phyloP scores from a whole-genome alignment of 2,113 vertebrate genomes.

The human (Homo sapiens) region GRCh38 chr12:45314001-45314500 shows the following conservation, averaged over 20 bases:
- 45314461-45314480: too few species aligned
- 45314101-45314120: background rate
- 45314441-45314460: too few species aligned
- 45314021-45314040: background rate
- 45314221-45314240: background rate
- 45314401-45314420: too few species aligned
- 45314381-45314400: too few species aligned
- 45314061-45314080: background rate
- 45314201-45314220: background rate
- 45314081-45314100: background rate
- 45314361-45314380: too few species aligned
- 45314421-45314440: too few species aligned
- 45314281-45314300: background rate
- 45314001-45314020: background rate
- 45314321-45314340: background rate
- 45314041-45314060: background rate
- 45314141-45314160: background rate
- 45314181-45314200: background rate
- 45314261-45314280: background rate
- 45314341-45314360: too few species aligned
- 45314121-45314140: background rate
- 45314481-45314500: too few species aligned
- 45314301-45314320: background rate
- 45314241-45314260: background rate
- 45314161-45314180: background rate